Conservation (phyloP, 2,113 vertebrate species). For the Stictonetta naevosa region DNA sequence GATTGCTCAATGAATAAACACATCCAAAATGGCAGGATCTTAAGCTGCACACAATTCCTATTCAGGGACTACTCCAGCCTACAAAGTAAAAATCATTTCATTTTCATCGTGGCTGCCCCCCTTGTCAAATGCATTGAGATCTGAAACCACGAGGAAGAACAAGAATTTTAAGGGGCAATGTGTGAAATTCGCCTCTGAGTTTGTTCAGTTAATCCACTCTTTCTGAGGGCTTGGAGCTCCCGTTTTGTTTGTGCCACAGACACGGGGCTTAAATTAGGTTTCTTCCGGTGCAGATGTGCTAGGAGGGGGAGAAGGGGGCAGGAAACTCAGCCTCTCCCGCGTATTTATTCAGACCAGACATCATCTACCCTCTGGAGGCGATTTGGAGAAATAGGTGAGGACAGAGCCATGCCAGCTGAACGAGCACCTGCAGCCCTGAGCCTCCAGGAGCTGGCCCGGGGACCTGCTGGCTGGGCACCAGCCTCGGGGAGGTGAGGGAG, state of each 20-base stretch:
- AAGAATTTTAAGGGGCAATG: not conserved
- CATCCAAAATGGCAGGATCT: not conserved
- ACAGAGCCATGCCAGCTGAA: not conserved
- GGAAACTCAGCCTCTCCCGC: not conserved
- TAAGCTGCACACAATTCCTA: not conserved
- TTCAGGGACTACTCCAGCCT: not conserved
- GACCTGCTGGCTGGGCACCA: not conserved
- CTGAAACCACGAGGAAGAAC: not conserved
- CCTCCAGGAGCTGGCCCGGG: not conserved
- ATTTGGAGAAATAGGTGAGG: not conserved
- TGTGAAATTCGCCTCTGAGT: not conserved
- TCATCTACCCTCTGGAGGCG: not conserved
- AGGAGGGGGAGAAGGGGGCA: slow-evolving; percentile 11
- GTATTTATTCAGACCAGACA: not conserved
- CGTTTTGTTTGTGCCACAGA: not conserved
- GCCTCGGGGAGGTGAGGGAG: no score
- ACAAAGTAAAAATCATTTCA: not conserved
- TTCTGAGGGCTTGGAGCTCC: not conserved
- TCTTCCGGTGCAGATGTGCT: slow-evolving; percentile 49
- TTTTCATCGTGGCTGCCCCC: not conserved
- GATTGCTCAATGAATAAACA: not conserved
- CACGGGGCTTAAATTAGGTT: slow-evolving; percentile 27
- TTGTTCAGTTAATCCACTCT: not conserved
- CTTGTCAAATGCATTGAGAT: not conserved
- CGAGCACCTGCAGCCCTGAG: not conserved